Evolutionary conservation across 2,113 vertebrate genomes (phyloP).

Genomic region (Thalassarche chlororhynchos): DNA sequence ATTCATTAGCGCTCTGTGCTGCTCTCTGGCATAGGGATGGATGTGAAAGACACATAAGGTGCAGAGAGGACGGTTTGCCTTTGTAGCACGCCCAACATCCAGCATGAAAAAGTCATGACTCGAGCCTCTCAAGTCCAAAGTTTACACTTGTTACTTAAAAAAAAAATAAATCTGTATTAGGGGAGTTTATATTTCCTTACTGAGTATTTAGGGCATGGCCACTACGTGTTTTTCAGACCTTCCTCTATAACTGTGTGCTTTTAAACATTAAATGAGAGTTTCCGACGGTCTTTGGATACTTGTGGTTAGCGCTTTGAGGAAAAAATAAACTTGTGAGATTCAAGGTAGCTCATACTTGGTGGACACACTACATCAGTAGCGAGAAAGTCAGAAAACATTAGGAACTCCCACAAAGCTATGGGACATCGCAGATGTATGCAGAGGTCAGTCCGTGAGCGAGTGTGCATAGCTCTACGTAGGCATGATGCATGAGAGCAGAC

Average conservation of each 20-base stretch:
- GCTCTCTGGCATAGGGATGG: neutral
- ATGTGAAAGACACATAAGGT: neutral
- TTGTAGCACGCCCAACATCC: neutral
- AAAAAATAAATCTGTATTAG: neutral
- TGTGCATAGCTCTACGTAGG: neutral
- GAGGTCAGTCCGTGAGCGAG: neutral
- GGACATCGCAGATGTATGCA: rapidly evolving
- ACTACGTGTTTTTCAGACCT: neutral
- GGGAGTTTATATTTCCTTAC: neutral
- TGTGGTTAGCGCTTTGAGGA: neutral
- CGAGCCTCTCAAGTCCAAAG: neutral
- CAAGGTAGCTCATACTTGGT: neutral
- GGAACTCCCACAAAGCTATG: neutral
- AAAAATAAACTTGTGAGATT: neutral
- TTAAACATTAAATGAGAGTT: neutral
- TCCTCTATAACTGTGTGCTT: neutral
- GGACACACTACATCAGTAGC: neutral
- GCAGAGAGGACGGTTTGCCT: neutral
- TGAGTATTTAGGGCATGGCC: neutral
- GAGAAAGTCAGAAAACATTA: neutral
- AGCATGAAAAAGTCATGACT: neutral
- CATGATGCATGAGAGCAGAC: neutral
- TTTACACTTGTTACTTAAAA: neutral
- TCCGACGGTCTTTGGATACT: neutral
- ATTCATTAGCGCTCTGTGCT: neutral